Conservation (phyloP, 2,113 vertebrate genomes). For the Corythornis cristatus region DNA sequence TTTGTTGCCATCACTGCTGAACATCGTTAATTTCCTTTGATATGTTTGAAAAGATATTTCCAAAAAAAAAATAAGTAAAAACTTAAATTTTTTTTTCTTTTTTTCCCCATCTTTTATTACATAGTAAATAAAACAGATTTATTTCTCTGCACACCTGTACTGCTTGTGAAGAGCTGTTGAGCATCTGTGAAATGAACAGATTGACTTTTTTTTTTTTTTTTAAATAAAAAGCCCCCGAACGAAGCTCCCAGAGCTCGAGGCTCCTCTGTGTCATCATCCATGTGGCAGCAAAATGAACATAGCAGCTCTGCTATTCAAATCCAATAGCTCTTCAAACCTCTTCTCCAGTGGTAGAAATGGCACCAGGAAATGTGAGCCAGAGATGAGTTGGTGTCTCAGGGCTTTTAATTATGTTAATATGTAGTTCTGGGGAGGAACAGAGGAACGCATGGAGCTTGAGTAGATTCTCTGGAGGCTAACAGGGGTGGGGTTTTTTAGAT, state of each 20-base stretch:
- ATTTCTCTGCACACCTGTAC: constrained; percentile 33
- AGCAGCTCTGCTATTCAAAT: background rate
- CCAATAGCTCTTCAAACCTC: background rate
- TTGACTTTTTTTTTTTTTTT: background rate
- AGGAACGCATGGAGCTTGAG: background rate
- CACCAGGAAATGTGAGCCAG: background rate
- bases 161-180: constrained; percentile 21
- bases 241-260: background rate
- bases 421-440: rapidly evolving
- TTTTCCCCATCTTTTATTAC: background rate
- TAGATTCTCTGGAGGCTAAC: background rate
- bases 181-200: constrained; percentile 31
- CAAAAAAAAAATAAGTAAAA: background rate
- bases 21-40: background rate
- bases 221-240: background rate
- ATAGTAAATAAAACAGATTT: constrained; percentile 55
- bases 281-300: background rate
- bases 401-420: background rate
- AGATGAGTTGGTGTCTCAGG: background rate
- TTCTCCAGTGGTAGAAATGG: background rate
- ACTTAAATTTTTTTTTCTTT: background rate
- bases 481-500: background rate
- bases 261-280: background rate
- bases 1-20: background rate
- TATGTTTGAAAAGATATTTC: background rate